Conservation (phyloP, 2,797 vertebrate species). For the Myripristis murdjan region DNA sequence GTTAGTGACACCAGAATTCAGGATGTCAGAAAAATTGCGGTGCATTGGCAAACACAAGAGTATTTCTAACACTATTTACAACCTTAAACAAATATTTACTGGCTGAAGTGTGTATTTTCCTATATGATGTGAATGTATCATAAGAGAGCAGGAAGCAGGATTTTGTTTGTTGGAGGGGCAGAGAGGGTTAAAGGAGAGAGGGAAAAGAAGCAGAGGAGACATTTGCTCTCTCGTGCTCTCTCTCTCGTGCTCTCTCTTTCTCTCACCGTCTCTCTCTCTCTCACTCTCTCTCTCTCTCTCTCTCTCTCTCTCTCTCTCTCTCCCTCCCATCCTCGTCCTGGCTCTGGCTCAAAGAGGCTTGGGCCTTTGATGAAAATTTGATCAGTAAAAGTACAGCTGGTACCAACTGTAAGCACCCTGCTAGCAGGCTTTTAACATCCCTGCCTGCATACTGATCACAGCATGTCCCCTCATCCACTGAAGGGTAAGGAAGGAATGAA, state of each 20-base stretch:
- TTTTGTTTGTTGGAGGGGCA: too few relatives aligned
- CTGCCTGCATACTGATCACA: slow-evolving; percentile 49
- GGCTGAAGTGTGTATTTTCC: too few relatives aligned
- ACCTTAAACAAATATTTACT: too few relatives aligned
- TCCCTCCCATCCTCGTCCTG: slow-evolving; percentile 23
- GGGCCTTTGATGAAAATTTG: slow-evolving; percentile 68
- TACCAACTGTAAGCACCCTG: slow-evolving; percentile 41
- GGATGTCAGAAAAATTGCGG: too few relatives aligned
- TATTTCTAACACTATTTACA: too few relatives aligned
- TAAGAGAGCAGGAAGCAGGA: too few relatives aligned
- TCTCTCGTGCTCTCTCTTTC: slow-evolving; percentile 1
- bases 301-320: slow-evolving; percentile 19
- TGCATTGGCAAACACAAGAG: too few relatives aligned
- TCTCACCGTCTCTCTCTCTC: slow-evolving; percentile 21
- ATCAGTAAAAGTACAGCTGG: slow-evolving; percentile 65
- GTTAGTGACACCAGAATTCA: too few relatives aligned
- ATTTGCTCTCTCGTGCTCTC: slow-evolving; percentile 21
- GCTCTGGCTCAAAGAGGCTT: slow-evolving; percentile 37
- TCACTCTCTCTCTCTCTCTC: slow-evolving; percentile 6
- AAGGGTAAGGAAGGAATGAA: slow-evolving; percentile 12
- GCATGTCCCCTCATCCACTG: slow-evolving; percentile 21
- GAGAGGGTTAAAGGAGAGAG: neutral
- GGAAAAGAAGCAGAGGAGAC: neutral
- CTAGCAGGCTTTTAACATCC: slow-evolving; percentile 62
- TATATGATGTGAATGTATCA: too few relatives aligned